A percentile compares a stretch with the other conserved stretches of the same genome.
Conservation (phyloP, 2,797 vertebrate genomes). For the Pitangus sulphuratus region DNA sequence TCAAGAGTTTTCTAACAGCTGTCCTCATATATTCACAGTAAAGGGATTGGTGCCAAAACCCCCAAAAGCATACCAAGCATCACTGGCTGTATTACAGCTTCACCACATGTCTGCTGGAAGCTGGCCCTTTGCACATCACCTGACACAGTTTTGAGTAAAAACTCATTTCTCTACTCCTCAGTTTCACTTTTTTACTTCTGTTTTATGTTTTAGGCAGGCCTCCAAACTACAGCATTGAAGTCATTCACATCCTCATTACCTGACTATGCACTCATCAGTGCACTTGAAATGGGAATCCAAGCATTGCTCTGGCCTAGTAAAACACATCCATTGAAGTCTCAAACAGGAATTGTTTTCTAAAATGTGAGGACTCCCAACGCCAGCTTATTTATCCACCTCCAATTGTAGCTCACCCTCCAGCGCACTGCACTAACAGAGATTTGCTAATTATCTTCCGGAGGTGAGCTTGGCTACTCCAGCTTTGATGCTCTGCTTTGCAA, state of each 20-base stretch:
- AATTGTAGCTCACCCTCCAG: slow-evolving; percentile 5
- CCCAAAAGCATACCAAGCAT: neutral
- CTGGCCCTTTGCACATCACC: neutral
- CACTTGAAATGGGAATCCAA: neutral
- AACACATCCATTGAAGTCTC: neutral
- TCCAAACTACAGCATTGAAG: neutral
- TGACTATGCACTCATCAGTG: neutral
- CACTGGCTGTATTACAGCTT: neutral
- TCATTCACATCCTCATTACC: rapidly evolving
- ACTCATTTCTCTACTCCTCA: neutral
- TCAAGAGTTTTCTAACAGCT: neutral
- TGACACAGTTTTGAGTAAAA: neutral
- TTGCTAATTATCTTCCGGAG: slow-evolving; percentile 52
- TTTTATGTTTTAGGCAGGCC: neutral
- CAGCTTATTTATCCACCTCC: neutral
- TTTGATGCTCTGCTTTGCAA: slow-evolving; percentile 59
- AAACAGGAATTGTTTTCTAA: neutral
- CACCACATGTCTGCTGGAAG: neutral
- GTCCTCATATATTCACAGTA: rapidly evolving
- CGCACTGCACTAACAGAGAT: neutral
- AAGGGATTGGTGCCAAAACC: neutral
- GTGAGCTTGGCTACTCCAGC: slow-evolving; percentile 31
- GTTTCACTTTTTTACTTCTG: neutral
- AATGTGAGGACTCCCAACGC: neutral
- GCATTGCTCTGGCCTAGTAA: neutral